phyloP scores from a whole-genome alignment of 2,888 invertebrate species.

The Leucophenga maculata region DNA sequence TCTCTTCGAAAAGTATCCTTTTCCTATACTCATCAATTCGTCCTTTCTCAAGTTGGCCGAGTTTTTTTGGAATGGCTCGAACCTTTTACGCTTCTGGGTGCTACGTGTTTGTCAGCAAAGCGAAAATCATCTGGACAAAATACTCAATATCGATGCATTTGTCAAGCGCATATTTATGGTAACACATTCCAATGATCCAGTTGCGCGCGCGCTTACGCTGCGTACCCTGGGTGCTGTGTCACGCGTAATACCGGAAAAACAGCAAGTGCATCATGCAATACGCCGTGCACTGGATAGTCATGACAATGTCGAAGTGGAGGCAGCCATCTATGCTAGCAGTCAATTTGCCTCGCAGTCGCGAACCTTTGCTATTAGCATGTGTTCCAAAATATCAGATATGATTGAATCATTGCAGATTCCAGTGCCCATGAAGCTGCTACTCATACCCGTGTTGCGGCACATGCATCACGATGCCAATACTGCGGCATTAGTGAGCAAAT shows the following conservation, averaged over 20 bases:
- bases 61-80: slow-evolving; percentile 91
- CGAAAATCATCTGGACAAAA: slow-evolving; percentile 95
- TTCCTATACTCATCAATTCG: slow-evolving; percentile 97
- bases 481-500: slow-evolving; percentile 79
- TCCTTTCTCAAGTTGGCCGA: slow-evolving; percentile 95
- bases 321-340: slow-evolving; percentile 94
- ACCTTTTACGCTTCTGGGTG: slow-evolving; percentile 93
- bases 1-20: slow-evolving; percentile 97
- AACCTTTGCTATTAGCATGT: slow-evolving; percentile 96
- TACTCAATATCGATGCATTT: slow-evolving; percentile 95
- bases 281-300: slow-evolving; percentile 92
- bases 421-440: slow-evolving; percentile 89
- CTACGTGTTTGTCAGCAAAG: slow-evolving; percentile 94
- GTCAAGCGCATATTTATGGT: slow-evolving; percentile 92
- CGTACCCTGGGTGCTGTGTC: slow-evolving; percentile 91
- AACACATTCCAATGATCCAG: slow-evolving; percentile 96
- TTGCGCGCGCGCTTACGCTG: slow-evolving; percentile 91
- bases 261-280: slow-evolving; percentile 96
- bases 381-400: slow-evolving; percentile 95
- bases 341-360: slow-evolving; percentile 96
- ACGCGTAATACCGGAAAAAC: slow-evolving; percentile 92
- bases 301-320: slow-evolving; percentile 95
- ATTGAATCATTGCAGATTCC: slow-evolving; percentile 94
- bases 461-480: slow-evolving; percentile 88
- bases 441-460: slow-evolving; percentile 92